These are phyloP conservation scores for Ifrita kowaldi DNA, from an alignment of 2,113 vertebrate genomes.

Conservation along the genomic window DNA sequence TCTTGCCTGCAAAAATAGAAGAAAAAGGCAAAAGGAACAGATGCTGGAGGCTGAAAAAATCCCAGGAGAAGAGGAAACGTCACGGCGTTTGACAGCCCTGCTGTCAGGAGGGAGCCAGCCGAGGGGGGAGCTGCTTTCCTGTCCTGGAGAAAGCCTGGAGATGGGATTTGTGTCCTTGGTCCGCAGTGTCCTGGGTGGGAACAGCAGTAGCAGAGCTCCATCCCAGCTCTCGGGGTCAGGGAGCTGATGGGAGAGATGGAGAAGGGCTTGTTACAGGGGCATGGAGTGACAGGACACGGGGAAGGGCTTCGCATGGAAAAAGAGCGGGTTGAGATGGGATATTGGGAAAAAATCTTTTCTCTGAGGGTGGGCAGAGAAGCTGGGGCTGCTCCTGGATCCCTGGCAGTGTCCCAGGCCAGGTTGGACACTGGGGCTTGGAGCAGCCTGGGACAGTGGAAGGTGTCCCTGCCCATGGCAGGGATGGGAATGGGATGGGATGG, in stretches of 20 bases:
- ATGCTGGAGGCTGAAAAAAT: constrained; percentile 16
- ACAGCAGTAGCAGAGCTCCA: neutral
- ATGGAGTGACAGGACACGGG: neutral
- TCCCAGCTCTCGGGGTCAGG: neutral
- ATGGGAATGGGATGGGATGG: rapidly evolving
- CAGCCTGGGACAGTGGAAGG: neutral
- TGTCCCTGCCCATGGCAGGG: neutral
- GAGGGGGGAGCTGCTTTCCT: neutral
- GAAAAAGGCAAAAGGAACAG: constrained; percentile 15
- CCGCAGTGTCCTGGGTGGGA: neutral
- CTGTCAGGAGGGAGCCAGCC: neutral
- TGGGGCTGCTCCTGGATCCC: neutral
- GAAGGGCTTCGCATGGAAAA: neutral
- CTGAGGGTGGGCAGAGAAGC: neutral
- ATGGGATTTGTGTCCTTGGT: neutral
- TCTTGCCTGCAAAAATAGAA: neutral
- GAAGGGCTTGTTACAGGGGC: neutral
- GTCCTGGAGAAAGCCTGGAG: neutral
- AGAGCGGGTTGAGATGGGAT: neutral
- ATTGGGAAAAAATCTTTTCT: neutral
- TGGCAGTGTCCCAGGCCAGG: neutral
- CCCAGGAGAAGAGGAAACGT: neutral
- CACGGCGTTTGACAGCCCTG: neutral
- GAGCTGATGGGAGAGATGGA: neutral
- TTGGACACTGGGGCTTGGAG: neutral